These are phyloP conservation scores for Cichladusa arquata DNA, from an alignment of 2,113 vertebrate genomes.

Conservation along the genomic window DNA sequence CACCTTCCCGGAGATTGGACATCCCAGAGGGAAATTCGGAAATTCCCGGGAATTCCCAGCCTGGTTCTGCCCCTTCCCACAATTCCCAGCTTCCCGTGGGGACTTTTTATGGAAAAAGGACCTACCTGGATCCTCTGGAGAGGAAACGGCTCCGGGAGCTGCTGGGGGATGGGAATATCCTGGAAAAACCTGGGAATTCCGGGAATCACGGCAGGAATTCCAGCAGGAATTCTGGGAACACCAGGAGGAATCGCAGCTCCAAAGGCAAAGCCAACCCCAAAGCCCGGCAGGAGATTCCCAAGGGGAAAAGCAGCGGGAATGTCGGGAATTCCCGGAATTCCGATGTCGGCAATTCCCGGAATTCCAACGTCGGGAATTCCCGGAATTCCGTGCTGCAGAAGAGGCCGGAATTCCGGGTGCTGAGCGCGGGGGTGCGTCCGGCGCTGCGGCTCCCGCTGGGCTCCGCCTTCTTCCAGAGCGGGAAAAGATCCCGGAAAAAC, in stretches of 20 bases:
- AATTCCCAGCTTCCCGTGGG: not conserved
- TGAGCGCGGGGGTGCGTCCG: not conserved
- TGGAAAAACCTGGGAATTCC: not conserved
- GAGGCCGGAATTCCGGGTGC: not conserved
- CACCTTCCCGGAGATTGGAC: not conserved
- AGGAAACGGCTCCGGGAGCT: not conserved
- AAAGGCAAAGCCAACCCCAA: not conserved
- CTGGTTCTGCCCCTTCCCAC: not conserved
- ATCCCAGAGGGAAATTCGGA: not conserved
- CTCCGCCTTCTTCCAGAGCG: not conserved
- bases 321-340: not conserved
- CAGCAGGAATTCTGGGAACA: not conserved
- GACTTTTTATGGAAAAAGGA: not conserved
- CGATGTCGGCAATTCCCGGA: fast-evolving
- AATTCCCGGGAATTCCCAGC: not conserved
- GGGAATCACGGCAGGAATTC: not conserved
- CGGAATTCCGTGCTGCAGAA: not conserved
- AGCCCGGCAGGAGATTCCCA: not conserved
- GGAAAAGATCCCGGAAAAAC: not conserved
- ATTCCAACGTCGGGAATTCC: not conserved
- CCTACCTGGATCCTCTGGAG: not conserved
- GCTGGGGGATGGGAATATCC: not conserved
- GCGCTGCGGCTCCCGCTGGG: not conserved
- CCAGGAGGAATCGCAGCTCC: not conserved
- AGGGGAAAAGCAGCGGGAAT: not conserved